Conservation (phyloP, 2,888 invertebrate genomes). For the Clusia tigrina region DNA sequence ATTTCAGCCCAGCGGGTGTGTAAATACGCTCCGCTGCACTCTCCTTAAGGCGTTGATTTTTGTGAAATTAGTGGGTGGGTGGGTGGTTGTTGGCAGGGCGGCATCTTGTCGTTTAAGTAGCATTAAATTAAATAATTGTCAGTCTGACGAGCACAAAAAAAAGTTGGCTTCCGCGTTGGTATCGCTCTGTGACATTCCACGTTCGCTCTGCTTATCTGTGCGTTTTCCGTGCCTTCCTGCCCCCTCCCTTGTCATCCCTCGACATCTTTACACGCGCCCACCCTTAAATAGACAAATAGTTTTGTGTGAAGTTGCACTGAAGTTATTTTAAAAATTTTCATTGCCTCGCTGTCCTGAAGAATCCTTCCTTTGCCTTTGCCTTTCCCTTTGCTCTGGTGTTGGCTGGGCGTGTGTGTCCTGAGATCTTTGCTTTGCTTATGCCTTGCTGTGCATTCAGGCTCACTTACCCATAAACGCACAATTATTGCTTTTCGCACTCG, state of each 20-base stretch:
- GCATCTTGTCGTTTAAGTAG: constrained; percentile 33
- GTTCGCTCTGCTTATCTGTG: not conserved
- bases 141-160: no score
- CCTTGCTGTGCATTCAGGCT: no score
- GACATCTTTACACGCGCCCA: no score
- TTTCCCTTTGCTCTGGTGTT: not conserved
- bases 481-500: constrained; percentile 28
- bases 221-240: not conserved
- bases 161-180: not conserved
- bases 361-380: no score
- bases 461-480: no score
- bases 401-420: not conserved
- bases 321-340: constrained; percentile 35
- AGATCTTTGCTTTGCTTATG: not conserved
- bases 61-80: no score
- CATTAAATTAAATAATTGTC: constrained; percentile 53
- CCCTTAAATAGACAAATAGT: constrained; percentile 44
- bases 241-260: no score
- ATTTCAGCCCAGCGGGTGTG: constrained; percentile 15
- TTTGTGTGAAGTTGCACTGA: constrained; percentile 33
- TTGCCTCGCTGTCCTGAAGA: not conserved
- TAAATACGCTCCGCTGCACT: constrained; percentile 11
- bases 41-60: constrained; percentile 4
- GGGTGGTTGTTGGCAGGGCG: no score
- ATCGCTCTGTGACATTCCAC: not conserved